Evolutionary conservation across 2,888 invertebrate genomes (phyloP).

Genomic region (Odontocerum albicorne): DNA sequence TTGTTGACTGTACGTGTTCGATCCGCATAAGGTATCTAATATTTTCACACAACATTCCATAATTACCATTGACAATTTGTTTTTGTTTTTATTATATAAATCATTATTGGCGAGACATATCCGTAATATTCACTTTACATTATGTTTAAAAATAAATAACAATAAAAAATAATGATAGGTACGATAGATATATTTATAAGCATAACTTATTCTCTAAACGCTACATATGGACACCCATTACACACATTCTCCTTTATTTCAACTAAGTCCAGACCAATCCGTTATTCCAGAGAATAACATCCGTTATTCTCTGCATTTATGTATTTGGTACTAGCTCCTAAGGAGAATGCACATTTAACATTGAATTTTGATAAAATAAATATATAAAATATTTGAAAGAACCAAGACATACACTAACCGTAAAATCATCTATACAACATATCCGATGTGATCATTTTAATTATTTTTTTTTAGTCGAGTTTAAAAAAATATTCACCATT

Average conservation of each 20-base stretch:
- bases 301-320: neutral
- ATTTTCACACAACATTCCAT: slow-evolving; percentile 12
- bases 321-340: slow-evolving; percentile 11
- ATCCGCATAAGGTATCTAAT: slow-evolving; percentile 6
- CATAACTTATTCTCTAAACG: slow-evolving; percentile 29
- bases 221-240: slow-evolving; percentile 33
- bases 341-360: slow-evolving; percentile 9
- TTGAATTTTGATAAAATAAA: too few species aligned
- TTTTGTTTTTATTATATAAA: slow-evolving; percentile 28
- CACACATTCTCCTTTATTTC: slow-evolving; percentile 26
- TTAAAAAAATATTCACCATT: too few species aligned
- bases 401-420: too few species aligned
- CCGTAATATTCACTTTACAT: slow-evolving; percentile 28
- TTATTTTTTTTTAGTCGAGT: too few species aligned
- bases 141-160: slow-evolving; percentile 34
- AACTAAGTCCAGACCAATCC: neutral
- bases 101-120: slow-evolving; percentile 34
- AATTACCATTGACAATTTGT: slow-evolving; percentile 29
- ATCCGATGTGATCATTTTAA: too few species aligned
- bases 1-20: too few species aligned
- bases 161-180: slow-evolving; percentile 32
- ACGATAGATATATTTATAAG: slow-evolving; percentile 31
- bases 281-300: neutral
- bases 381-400: too few species aligned
- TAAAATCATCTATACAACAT: too few species aligned